Evolutionary conservation across 2,888 invertebrate genomes (phyloP), one percentile per base, ranked within the genome.

Genomic region (Agrypnus murinus): DNA sequence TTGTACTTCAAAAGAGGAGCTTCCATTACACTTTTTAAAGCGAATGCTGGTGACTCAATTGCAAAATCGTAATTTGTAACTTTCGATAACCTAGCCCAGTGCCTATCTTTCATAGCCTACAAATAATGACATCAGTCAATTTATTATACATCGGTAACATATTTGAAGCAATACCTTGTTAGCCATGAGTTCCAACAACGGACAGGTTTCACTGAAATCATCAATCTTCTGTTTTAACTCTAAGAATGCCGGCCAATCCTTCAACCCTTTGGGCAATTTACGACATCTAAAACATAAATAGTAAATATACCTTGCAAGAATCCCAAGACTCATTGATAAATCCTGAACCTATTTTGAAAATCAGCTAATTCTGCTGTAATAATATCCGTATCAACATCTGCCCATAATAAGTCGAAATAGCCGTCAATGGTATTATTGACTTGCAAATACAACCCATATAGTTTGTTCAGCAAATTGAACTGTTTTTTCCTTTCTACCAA

Each of bases 181-280:
- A 2, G 95, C 93, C 96, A 97, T 96, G 75, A 96, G 80, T 82
- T 96, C 95, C 31, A 96, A 84, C 34, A 97, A 82, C 0, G 96
- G 96, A 81, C 95, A 95, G 8, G 93, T 93, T 83, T 96, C 92
- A 81, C 93, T 95, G 83, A 97, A 96, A 81, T 96, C 95, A 77
- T 96, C 96, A 71, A 97, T 95, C 86, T 95, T 96, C 74, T 91
- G 91, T 81, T 95, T 96, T 68, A 97, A 84, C 76, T 95, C 95
- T 62, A 93, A 89, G 81, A 88, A 97, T 0, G 96, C 96, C 0
- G 94, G 94, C 96, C 96, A 96, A 63, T 94, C 92, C 81, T 93
- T 93, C 91, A 96, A 91, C 0, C 89, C 95, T 83, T 90, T 93
- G 0, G 96, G 96, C 59, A 97, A 86, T 81, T 92, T 93, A 17